Base-by-base conservation (phyloP, 2,113 vertebrate species). In the Nothobranchius kuhntae region DNA sequence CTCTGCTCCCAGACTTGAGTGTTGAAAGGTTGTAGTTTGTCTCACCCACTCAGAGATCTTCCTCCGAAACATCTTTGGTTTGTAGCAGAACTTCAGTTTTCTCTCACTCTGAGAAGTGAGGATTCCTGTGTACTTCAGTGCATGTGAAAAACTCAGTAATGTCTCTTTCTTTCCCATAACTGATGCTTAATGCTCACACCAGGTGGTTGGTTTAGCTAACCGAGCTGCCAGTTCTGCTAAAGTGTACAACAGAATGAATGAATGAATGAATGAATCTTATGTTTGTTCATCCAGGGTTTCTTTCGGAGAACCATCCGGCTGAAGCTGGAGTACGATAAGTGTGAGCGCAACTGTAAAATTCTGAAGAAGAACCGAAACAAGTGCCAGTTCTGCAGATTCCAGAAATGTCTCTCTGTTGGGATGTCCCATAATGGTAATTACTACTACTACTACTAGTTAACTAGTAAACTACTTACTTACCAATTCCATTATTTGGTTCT, bases 341-440 rank as follows among this genome's bases (percentile, higher is more conserved):
- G 98, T 12, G 95, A 95, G 40, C 95, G 92, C 38, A 93, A 75
- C 83, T 99, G 98, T 90, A 98, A 96, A 86, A 98, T 99, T 79
- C 96, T 96, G 85, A 99, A 98, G 82, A 99, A 98, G 90, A 99
- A 98, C 50, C 94, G 97, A 7, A 99, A 99, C 69, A 99, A 98
- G 91, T 99, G 98, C 91, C 98, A 99, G 59, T 96, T 95, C 82
- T 99, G 98, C 82, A 95, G 97, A 40, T 99, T 99, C 78, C 95
- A 95, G 72, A 98, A 98, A 93, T 98, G 96, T 92, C 95, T 98
- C n/a, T 92, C 94, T 0, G 95, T 95, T n/a, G 97, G 97, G 84
- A 99, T 99, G 97, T 98, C 97, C 65, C 97, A 98, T 91, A 98
- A 97, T 0, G 97, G 97, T 99, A 91, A 93, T 61, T 30, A 40